Evolutionary conservation across 1,140 invertebrate species (phyloP), one percentile per base, ranked within the genome.

Genomic region (Drosophila equinoxialis): DNA sequence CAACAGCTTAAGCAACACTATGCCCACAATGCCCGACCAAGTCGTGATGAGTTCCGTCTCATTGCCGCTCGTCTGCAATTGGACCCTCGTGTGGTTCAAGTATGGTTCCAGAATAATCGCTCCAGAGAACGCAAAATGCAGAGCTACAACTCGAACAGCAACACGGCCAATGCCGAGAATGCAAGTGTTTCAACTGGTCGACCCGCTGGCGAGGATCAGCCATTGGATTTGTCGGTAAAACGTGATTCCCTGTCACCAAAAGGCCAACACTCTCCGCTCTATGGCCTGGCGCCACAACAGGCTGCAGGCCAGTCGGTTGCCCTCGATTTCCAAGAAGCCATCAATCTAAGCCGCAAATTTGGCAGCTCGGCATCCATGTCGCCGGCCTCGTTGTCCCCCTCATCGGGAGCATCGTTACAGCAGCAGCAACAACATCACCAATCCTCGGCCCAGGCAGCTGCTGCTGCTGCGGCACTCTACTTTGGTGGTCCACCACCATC

Each of bases 61-160:
- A 97, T 99, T 79, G 97, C 98, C 0, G 95, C 97, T 41, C 95
- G 96, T 76, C 96, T 99, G 60, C 96, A 97, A 33, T 96, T 99
- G 76, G 95, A 98, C 35, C 97, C 98, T 39, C 94, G 98, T 55
- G 98, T 99, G 3, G 98, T 99, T 6, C 98, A 99, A 93, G 96
- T 97, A 3, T 99, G 98, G 98, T 99, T 99, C 92, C 98, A 99
- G 93, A 99, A 99, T 92, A 98, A 97, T 79, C 94, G 98, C 63
- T 98, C 98, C 0, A 94, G 98, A 39, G 97, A 98, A 90, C 94
- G 98, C 33, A 94, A 97, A 74, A 95, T 94, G 86, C 94, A 93
- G 45, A 87, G 77, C 57, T 89, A 74, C 65, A 68, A 41, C 64
- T 64, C 59, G 20, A 68, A 65, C 20, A 41, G 33, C 63, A 11